Evolutionary conservation across 2,113 vertebrate genomes (phyloP).

Genomic region (Macrotis lagotis): DNA sequence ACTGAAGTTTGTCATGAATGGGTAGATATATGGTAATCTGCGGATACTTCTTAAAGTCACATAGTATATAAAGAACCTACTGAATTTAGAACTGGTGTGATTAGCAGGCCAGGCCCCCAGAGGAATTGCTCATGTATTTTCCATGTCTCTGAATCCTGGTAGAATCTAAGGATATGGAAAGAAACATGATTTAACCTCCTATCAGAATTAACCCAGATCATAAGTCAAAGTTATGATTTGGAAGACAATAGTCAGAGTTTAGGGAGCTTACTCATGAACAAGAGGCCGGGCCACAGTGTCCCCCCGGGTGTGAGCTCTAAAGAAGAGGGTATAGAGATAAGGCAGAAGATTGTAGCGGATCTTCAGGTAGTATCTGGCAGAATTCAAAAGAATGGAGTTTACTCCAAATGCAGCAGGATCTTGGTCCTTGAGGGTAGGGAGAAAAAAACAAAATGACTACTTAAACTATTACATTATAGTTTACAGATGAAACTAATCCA

Average conservation of each 20-base stretch:
- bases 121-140: slow-evolving; percentile 90
- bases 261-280: slow-evolving; percentile 93
- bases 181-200: neutral
- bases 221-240: neutral
- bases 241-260: neutral
- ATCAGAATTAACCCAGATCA: neutral
- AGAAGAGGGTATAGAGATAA: slow-evolving; percentile 96
- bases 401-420: slow-evolving; percentile 91
- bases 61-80: slow-evolving; percentile 76
- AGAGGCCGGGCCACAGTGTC: slow-evolving; percentile 91
- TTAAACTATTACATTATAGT: neutral
- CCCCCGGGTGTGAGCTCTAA: slow-evolving; percentile 90
- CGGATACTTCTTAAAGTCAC: neutral
- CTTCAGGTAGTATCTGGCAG: slow-evolving; percentile 90
- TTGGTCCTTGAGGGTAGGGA: slow-evolving; percentile 85
- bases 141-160: slow-evolving; percentile 88
- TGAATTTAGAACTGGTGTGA: slow-evolving; percentile 87
- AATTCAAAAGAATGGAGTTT: slow-evolving; percentile 84
- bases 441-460: neutral
- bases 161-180: slow-evolving; percentile 64
- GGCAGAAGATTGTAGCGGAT: slow-evolving; percentile 95
- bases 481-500: neutral
- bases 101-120: slow-evolving; percentile 94
- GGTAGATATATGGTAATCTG: neutral
- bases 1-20: neutral